Evolutionary conservation across 2,888 invertebrate species (phyloP).

Genomic region (Ctena decussata): DNA sequence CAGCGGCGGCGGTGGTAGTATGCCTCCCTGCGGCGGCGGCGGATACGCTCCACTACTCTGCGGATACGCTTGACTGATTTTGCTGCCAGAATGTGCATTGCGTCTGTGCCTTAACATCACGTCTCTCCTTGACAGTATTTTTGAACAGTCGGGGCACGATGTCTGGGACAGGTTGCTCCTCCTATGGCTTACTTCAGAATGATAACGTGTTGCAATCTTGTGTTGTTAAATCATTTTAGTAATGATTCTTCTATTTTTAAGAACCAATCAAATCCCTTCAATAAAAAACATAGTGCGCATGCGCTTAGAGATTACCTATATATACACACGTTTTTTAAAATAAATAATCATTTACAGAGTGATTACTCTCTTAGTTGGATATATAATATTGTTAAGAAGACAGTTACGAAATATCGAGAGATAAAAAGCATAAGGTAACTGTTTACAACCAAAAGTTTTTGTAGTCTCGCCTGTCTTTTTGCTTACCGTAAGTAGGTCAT

Average conservation of each 20-base stretch:
- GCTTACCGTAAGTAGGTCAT: no score
- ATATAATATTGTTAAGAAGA: neutral
- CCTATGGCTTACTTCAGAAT: neutral
- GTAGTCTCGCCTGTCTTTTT: neutral
- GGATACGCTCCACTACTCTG: slow-evolving; percentile 2
- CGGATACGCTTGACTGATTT: slow-evolving; percentile 1
- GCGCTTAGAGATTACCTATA: neutral
- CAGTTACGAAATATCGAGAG: neutral
- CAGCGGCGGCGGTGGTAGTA: no score
- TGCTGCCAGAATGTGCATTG: neutral
- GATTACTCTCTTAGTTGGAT: neutral
- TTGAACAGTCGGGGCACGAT: neutral
- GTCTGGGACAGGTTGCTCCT: neutral
- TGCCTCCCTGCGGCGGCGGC: no score
- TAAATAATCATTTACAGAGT: neutral
- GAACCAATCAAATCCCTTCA: neutral
- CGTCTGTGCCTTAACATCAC: neutral
- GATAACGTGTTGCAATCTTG: neutral
- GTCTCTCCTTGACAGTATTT: neutral
- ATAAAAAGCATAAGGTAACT: neutral
- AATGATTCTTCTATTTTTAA: neutral
- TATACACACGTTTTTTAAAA: neutral
- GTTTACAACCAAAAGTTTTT: neutral
- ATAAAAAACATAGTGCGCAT: neutral
- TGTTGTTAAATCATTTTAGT: neutral